Evolutionary conservation across 2,113 vertebrate species (phyloP).

Genomic region (Tylochromis polylepis): DNA sequence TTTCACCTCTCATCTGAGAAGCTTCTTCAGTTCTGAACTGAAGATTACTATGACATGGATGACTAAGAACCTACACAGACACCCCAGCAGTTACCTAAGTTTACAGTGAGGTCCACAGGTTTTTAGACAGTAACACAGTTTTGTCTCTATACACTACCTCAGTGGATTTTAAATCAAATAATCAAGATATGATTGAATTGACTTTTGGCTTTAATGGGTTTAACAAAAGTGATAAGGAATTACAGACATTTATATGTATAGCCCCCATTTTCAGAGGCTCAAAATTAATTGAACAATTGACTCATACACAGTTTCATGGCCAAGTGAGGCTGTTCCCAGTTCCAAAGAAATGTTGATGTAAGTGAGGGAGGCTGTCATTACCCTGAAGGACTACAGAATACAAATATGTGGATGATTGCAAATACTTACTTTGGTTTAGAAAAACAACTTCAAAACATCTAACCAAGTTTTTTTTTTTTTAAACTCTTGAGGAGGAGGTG

Average conservation of each 20-base stretch:
- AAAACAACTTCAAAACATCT: no score
- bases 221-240: neutral
- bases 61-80: neutral
- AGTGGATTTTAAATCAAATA: neutral
- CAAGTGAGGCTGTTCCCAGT: neutral
- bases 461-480: no score
- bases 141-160: neutral
- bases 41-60: neutral
- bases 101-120: neutral
- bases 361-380: neutral
- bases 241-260: neutral
- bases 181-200: neutral
- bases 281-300: neutral
- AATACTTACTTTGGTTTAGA: no score
- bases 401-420: neutral
- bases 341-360: neutral
- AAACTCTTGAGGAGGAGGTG: no score
- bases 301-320: neutral
- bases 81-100: neutral
- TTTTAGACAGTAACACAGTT: neutral
- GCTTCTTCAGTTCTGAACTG: neutral
- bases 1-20: neutral
- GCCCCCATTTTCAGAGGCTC: neutral
- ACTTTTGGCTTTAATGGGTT: neutral
- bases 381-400: neutral